A percentile compares a stretch with the other conserved stretches of the same genome.
Evolutionary conservation across 2,888 invertebrate genomes (phyloP).

Genomic region (Entomobrya proxima): DNA sequence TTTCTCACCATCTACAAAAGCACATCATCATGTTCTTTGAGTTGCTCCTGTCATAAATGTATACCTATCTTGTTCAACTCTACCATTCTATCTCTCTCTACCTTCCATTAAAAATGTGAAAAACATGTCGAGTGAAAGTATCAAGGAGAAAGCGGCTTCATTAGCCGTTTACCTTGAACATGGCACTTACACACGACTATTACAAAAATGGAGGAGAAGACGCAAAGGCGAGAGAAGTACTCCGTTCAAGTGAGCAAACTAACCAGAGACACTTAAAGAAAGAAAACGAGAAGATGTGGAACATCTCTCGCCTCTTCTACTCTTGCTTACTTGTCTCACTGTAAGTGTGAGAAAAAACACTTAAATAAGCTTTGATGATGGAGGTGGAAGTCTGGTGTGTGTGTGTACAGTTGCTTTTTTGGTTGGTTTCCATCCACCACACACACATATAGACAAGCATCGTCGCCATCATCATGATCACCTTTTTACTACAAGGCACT

Average conservation of each 20-base stretch:
- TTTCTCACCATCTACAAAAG: background rate
- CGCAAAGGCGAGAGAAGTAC: background rate
- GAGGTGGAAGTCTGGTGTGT: background rate
- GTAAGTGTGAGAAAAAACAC: conserved; percentile 33
- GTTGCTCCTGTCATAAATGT: background rate
- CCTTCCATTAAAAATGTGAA: too few species aligned
- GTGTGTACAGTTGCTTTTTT: background rate
- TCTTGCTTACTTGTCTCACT: background rate
- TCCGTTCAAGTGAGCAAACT: conserved; percentile 32
- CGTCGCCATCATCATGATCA: conserved; percentile 5
- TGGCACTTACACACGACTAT: background rate
- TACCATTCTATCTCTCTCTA: background rate
- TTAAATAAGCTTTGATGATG: conserved; percentile 16
- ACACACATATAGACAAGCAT: background rate
- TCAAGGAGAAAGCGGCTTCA: conserved; percentile 10
- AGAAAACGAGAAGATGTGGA: conserved; percentile 24
- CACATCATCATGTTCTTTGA: conserved; percentile 22
- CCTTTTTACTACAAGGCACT: conserved; percentile 11
- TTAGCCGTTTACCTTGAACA: conserved; percentile 37
- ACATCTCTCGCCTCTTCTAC: too few species aligned
- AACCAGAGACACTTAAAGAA: conserved; percentile 29
- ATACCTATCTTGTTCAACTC: background rate
- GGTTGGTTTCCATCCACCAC: background rate
- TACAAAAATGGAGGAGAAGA: background rate
- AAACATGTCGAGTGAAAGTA: too few species aligned